Conservation (phyloP, 2,888 invertebrate species). For the Xanthia icteritia region DNA sequence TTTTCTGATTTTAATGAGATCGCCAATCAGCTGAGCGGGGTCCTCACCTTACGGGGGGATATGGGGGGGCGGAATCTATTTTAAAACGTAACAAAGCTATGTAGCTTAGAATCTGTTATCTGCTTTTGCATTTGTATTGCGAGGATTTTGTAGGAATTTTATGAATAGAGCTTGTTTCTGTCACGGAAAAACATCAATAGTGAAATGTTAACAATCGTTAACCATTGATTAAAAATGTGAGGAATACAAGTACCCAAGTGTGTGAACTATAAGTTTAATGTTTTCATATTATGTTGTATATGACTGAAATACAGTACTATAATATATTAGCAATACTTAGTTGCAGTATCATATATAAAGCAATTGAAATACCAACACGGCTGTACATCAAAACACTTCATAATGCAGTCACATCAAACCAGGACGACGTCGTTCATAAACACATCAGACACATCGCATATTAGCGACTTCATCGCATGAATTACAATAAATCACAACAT, state of each 20-base stretch:
- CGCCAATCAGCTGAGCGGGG: conserved; percentile 79
- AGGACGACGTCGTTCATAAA: conserved; percentile 54
- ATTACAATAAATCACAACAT: conserved; percentile 70
- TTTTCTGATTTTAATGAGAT: conserved; percentile 88
- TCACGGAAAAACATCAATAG: neutral
- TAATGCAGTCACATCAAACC: conserved; percentile 49
- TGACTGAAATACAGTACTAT: neutral
- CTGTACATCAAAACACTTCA: conserved; percentile 17
- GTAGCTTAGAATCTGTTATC: conserved; percentile 54
- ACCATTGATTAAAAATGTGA: neutral
- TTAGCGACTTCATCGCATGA: conserved; percentile 55
- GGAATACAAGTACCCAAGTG: neutral
- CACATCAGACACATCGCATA: conserved; percentile 42
- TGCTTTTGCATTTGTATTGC: conserved; percentile 29
- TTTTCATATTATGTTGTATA: neutral
- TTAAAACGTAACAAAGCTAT: conserved; percentile 59
- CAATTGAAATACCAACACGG: conserved; percentile 18
- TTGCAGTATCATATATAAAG: conserved; percentile 4
- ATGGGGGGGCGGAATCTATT: conserved; percentile 51
- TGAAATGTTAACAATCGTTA: neutral
- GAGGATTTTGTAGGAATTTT: neutral
- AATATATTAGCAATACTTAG: neutral
- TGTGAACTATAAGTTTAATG: no score
- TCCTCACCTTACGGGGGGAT: conserved; percentile 49
- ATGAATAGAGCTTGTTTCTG: neutral